Percentiles rank a stretch among this genome's conserved stretches.
Conservation (phyloP, 2,888 invertebrate genomes). For the Nephrotoma guestfalica region DNA sequence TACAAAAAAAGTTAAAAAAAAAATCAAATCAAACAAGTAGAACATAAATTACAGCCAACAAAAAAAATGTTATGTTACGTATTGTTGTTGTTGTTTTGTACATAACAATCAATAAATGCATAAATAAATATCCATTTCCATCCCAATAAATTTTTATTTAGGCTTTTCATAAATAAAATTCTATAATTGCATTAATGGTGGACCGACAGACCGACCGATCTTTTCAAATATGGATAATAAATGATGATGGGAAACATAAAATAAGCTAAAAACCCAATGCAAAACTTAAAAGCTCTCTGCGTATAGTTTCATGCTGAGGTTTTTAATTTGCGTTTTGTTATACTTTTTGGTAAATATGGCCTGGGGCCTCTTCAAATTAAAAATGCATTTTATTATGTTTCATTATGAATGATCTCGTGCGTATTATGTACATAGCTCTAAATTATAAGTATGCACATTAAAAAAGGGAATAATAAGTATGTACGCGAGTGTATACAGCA, state of each 20-base stretch:
- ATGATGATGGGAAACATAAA: not conserved
- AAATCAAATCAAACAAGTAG: not conserved
- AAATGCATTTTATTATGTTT: not conserved
- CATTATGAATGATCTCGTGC: not conserved
- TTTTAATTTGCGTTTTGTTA: not conserved
- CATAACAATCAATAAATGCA: not conserved
- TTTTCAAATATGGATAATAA: not conserved
- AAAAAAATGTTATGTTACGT: not conserved
- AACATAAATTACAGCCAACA: not conserved
- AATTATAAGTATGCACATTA: not conserved
- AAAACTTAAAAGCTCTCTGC: not conserved
- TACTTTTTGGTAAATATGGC: not conserved
- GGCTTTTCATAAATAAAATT: not conserved
- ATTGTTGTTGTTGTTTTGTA: not conserved
- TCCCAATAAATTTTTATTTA: not conserved
- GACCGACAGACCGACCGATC: not conserved
- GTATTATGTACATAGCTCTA: not conserved
- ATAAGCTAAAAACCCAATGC: not conserved
- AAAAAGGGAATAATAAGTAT: not conserved
- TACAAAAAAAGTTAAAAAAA: not conserved
- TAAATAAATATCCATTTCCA: not conserved
- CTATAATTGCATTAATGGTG: not conserved
- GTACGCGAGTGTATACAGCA: not conserved
- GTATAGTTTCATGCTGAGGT: not conserved
- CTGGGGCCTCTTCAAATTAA: not conserved